Conservation (phyloP, 1,140 invertebrate genomes). For the Plectrocnemia conspersa region DNA sequence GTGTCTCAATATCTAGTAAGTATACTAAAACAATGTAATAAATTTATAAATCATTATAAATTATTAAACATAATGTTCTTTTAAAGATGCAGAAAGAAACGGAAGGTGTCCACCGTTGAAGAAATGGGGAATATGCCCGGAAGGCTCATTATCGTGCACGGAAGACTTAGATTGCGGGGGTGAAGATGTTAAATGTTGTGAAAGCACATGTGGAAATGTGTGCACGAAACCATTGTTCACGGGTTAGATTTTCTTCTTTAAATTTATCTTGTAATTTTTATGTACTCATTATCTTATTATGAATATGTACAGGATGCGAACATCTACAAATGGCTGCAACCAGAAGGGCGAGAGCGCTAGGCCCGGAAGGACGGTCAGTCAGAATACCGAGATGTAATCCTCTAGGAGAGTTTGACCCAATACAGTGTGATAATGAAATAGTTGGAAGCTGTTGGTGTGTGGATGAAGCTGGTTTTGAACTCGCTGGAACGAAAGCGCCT, state of each 20-base stretch:
- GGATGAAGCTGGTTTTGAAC: constrained; percentile 69
- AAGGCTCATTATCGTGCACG: constrained; percentile 39
- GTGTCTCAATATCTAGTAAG: constrained; percentile 20
- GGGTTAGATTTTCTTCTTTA: constrained; percentile 36
- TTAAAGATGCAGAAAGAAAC: constrained; percentile 17
- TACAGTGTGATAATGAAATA: constrained; percentile 68
- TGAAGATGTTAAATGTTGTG: constrained; percentile 42
- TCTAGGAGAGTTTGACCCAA: constrained; percentile 67
- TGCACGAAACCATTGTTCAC: constrained; percentile 46
- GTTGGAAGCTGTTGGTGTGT: constrained; percentile 76
- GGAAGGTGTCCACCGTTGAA: constrained; percentile 32
- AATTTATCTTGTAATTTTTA: neutral
- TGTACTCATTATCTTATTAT: neutral
- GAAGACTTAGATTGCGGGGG: constrained; percentile 42
- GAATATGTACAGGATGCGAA: constrained; percentile 56
- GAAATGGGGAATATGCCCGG: constrained; percentile 39
- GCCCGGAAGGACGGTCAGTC: constrained; percentile 49
- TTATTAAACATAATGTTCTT: neutral
- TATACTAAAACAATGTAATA: neutral
- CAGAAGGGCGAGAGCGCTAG: constrained; percentile 58
- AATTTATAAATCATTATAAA: neutral
- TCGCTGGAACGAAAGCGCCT: constrained; percentile 67
- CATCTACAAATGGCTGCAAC: constrained; percentile 59
- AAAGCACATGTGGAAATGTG: constrained; percentile 45
- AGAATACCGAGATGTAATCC: constrained; percentile 62